Percentiles rank a stretch among this genome's conserved stretches.
Evolutionary conservation across 92 coral and sea anemone genomes (phyloP).

Genomic region (Zoanthus sansibaricus): DNA sequence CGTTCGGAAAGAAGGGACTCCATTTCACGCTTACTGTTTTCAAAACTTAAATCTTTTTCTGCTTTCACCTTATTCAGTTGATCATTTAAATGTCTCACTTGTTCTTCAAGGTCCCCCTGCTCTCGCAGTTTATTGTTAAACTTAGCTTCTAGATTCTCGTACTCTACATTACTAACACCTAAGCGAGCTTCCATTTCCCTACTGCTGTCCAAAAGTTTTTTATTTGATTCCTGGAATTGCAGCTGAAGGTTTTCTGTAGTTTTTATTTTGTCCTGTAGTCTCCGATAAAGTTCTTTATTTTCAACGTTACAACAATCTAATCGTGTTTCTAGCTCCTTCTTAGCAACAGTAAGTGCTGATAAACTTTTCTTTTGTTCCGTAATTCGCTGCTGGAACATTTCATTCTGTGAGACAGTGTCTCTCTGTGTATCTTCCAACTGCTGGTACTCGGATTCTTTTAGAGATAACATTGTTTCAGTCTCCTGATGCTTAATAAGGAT

Average conservation of each 20-base stretch:
- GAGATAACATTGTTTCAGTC: slow-evolving; percentile 73
- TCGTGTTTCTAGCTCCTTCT: slow-evolving; percentile 62
- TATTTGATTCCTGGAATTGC: slow-evolving; percentile 53
- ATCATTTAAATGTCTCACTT: slow-evolving; percentile 69
- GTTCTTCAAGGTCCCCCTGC: slow-evolving; percentile 8
- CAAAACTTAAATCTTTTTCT: slow-evolving; percentile 51
- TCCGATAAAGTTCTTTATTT: slow-evolving; percentile 36
- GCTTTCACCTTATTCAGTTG: slow-evolving; percentile 84
- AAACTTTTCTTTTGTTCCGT: slow-evolving; percentile 62
- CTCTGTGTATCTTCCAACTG: slow-evolving; percentile 68
- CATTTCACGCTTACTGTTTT: slow-evolving; percentile 30
- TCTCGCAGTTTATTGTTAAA: slow-evolving; percentile 36
- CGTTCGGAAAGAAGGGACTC: slow-evolving; percentile 63
- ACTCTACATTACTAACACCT: slow-evolving; percentile 60
- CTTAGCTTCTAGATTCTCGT: slow-evolving; percentile 75
- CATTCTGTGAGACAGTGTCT: slow-evolving; percentile 62
- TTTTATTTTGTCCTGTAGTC: slow-evolving; percentile 41
- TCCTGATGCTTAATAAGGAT: slow-evolving; percentile 71
- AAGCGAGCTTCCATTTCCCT: slow-evolving; percentile 67
- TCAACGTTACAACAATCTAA: slow-evolving; percentile 68
- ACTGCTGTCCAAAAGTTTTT: slow-evolving; percentile 25
- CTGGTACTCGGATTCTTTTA: slow-evolving; percentile 73
- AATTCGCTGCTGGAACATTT: slow-evolving; percentile 55
- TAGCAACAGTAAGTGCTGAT: slow-evolving; percentile 46
- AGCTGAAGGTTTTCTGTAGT: slow-evolving; percentile 48